A percentile compares a stretch with the other conserved stretches of the same genome.
phyloP scores from a whole-genome alignment of 1,140 invertebrate species.

The Pogonus chalceus region DNA sequence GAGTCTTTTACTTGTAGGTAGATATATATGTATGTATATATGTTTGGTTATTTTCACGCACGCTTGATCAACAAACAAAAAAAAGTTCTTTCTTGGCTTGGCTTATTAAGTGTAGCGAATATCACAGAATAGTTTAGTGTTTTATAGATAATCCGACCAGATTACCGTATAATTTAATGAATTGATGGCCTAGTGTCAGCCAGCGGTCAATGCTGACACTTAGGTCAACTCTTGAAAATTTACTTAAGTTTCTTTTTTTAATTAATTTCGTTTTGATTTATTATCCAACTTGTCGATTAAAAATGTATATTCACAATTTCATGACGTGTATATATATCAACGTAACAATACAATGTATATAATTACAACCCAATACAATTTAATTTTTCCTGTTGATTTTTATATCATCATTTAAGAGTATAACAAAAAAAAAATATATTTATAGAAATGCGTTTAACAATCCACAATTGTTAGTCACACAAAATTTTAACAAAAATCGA shows the following conservation, averaged over 20 bases:
- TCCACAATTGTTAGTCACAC: slow-evolving; percentile 30
- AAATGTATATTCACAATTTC: no score
- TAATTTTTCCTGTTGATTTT: no score
- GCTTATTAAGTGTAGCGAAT: slow-evolving; percentile 38
- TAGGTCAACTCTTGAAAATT: no score
- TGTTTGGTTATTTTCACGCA: not conserved
- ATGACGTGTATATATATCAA: no score
- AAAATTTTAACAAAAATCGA: slow-evolving; percentile 25
- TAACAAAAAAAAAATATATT: not conserved
- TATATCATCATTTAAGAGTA: no score
- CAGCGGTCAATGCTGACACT: not conserved
- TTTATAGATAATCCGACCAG: not conserved
- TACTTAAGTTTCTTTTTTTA: no score
- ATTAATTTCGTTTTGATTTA: no score
- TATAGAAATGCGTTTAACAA: slow-evolving; percentile 12
- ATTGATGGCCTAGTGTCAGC: no score
- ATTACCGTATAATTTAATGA: no score
- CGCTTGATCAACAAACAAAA: not conserved
- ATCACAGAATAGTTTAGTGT: slow-evolving; percentile 37
- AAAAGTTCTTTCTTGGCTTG: slow-evolving; percentile 23
- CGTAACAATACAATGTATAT: no score
- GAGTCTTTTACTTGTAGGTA: slow-evolving; percentile 9
- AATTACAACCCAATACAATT: no score
- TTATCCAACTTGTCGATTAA: no score
- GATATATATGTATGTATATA: not conserved